phyloP scores from a whole-genome alignment of 1,140 invertebrate genomes.

The Aethina tumida region DNA sequence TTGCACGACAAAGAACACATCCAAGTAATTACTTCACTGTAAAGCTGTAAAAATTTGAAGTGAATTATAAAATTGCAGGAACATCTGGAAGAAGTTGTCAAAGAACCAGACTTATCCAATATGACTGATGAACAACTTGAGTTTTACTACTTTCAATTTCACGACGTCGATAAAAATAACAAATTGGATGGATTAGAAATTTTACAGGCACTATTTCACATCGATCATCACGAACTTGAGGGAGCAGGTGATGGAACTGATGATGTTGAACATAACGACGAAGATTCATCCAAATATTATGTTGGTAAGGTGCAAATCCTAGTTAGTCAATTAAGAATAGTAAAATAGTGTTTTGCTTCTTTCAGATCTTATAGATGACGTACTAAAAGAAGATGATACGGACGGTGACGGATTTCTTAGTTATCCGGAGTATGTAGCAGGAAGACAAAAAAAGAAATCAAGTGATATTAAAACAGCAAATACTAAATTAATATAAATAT shows the following conservation, averaged over 20 bases:
- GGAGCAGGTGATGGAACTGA: slow-evolving; percentile 16
- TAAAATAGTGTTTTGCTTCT: slow-evolving; percentile 3
- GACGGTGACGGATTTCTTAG: slow-evolving; percentile 74
- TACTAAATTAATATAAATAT: no score
- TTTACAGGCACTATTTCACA: slow-evolving; percentile 55
- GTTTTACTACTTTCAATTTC: slow-evolving; percentile 54
- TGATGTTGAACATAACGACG: slow-evolving; percentile 18
- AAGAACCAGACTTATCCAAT: slow-evolving; percentile 45
- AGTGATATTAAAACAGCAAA: no score
- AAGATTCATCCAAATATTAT: slow-evolving; percentile 29
- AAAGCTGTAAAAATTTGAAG: slow-evolving; percentile 23
- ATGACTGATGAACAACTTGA: slow-evolving; percentile 67
- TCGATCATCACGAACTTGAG: slow-evolving; percentile 39
- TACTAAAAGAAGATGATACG: slow-evolving; percentile 65
- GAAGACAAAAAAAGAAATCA: slow-evolving; percentile 35
- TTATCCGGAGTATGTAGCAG: slow-evolving; percentile 64
- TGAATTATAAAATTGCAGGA: slow-evolving; percentile 45
- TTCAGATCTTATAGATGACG: slow-evolving; percentile 69
- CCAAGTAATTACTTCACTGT: slow-evolving; percentile 16
- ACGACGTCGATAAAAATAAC: slow-evolving; percentile 72
- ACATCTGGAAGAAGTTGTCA: slow-evolving; percentile 51
- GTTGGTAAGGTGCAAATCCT: slow-evolving; percentile 38
- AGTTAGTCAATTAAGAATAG: slow-evolving; percentile 5
- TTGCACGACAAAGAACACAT: slow-evolving; percentile 58
- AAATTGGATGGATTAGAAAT: slow-evolving; percentile 74